Evolutionary conservation across 2,113 vertebrate species (phyloP).

Genomic region (Nothocercus julius): DNA sequence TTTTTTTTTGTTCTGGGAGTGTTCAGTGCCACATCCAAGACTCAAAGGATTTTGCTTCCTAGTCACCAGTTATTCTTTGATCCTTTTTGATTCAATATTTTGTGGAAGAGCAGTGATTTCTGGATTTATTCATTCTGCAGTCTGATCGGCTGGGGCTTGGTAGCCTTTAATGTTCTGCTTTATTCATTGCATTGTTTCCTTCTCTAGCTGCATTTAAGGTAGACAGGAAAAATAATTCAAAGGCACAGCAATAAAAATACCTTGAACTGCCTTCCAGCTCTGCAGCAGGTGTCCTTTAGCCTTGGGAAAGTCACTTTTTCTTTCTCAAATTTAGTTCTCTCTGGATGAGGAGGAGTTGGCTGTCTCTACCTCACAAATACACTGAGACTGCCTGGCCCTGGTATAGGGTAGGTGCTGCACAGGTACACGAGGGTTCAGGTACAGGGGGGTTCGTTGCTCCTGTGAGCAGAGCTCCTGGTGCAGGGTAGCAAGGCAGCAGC

Average conservation of each 20-base stretch:
- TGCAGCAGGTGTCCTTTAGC: neutral
- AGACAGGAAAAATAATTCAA: neutral
- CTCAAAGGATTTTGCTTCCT: neutral
- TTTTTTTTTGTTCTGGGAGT: neutral
- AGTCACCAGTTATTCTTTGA: neutral
- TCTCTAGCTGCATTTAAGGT: no score
- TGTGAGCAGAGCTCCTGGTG: no score
- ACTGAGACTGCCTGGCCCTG: neutral
- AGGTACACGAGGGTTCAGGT: neutral
- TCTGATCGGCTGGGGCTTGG: neutral
- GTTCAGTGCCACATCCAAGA: rapidly evolving
- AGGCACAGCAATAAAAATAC: neutral
- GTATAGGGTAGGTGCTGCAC: neutral
- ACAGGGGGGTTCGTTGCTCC: neutral
- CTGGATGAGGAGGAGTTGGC: neutral
- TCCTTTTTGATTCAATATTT: neutral
- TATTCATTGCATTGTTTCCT: neutral
- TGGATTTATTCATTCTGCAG: neutral
- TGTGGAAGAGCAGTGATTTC: neutral
- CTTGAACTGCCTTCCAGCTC: neutral
- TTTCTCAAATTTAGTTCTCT: neutral
- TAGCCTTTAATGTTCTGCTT: neutral
- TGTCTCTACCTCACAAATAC: neutral
- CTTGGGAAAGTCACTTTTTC: neutral
- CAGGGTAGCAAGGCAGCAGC: neutral